Base-by-base conservation (phyloP, 1,140 invertebrate species). In the Aphaenogaster floridana region DNA sequence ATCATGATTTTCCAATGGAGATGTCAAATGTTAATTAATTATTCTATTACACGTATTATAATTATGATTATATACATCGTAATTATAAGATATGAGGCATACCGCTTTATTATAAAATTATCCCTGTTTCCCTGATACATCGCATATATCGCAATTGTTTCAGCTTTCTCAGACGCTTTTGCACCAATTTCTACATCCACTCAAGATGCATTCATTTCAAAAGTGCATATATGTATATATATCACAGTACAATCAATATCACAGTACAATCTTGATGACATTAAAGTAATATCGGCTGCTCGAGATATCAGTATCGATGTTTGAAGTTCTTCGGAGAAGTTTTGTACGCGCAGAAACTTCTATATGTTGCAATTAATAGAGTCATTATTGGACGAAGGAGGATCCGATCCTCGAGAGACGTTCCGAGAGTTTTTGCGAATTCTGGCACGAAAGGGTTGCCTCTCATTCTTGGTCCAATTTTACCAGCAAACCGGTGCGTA, bases 381-480 rank as follows among this genome's bases (percentile, higher is more conserved):
- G 21, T 48, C 59, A 78, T 66, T 66, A 39, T 50, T 68, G 3
- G 6, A 52, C 34, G 9, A 28, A 45, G 42, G 50, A 69, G 42
- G 9, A 15, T 83, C 4, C 50, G 13, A 59, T 52, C 5, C n/a
- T 36, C 3, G 21, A 42, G 72, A 39, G 11, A 42, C 15, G 39
- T 79, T 76, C 64, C 50, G 9, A 45, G 36, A 71, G 48, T 72
- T 83, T 89, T 78, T 57, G 68, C 64, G 34, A 52, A 81, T 66
- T 50, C 45, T 17, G 17, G 66, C 8, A 9, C 15, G n/a, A 45
- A 71, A 72, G 64, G 54, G n/a, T 76, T 52, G 39, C 54, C 59
- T 86, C 76, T 72, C 77, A 84, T 88, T 61, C 36, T 59, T 68
- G 76, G 54, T 42, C 42, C 71, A 78, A 88, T 88, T 86, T 57